These are phyloP conservation scores for Microplitis demolitor DNA, from an alignment of 1,140 invertebrate species.

Conservation along the genomic window DNA sequence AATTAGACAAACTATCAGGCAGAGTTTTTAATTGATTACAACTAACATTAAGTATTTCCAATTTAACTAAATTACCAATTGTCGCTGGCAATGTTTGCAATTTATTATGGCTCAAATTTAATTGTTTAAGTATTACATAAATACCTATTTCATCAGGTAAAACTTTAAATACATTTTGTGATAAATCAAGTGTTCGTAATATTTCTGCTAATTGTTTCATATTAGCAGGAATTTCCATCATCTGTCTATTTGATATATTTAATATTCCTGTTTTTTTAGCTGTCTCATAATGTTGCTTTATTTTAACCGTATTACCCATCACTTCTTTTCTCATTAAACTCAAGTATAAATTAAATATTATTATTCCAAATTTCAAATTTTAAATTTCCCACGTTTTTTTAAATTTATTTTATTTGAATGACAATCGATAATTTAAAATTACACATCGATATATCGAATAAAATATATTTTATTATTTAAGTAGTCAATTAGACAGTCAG, in stretches of 20 bases:
- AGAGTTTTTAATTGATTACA: slow-evolving; percentile 73
- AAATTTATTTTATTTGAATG: too few species aligned
- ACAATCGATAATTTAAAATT: too few species aligned
- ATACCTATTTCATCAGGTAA: slow-evolving; percentile 79
- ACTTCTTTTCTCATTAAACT: slow-evolving; percentile 20
- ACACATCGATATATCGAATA: too few species aligned
- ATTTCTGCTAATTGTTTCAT: slow-evolving; percentile 69
- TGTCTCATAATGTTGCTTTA: slow-evolving; percentile 90
- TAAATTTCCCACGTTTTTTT: too few species aligned
- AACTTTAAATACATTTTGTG: slow-evolving; percentile 82
- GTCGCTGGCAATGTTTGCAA: slow-evolving; percentile 73
- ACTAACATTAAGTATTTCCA: slow-evolving; percentile 80
- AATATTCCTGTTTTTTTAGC: slow-evolving; percentile 93
- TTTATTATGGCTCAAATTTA: slow-evolving; percentile 79
- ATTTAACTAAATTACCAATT: slow-evolving; percentile 77
- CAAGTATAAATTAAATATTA: too few species aligned
- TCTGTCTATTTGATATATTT: slow-evolving; percentile 79
- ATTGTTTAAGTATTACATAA: slow-evolving; percentile 82
- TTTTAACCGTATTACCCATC: slow-evolving; percentile 82
- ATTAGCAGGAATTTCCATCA: slow-evolving; percentile 73
- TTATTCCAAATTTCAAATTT: too few species aligned
- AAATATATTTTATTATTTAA: too few species aligned
- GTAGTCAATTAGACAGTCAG: too few species aligned
- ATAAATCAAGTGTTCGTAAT: slow-evolving; percentile 87
- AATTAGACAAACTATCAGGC: slow-evolving; percentile 70